phyloP scores from a whole-genome alignment of 2,797 vertebrate genomes.

The Microhierax caerulescens region DNA sequence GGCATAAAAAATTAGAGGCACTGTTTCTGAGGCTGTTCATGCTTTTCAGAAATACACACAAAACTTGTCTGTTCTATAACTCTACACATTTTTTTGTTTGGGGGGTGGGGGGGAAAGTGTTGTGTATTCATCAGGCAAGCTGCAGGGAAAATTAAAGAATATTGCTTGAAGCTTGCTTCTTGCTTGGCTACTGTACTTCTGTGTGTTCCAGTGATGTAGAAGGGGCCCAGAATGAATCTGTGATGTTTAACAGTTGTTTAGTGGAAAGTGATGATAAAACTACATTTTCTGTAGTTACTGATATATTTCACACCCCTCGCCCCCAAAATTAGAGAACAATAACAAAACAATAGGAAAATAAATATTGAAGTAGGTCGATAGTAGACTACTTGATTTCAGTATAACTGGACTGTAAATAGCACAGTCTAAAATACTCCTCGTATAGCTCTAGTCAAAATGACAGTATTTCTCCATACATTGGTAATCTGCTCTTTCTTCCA shows the following conservation, averaged over 20 bases:
- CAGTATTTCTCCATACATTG: not conserved
- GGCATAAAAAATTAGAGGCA: not conserved
- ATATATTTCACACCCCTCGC: too few relatives aligned
- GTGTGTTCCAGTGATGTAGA: not conserved
- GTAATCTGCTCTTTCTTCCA: not conserved
- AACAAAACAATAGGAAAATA: not conserved
- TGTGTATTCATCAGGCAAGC: not conserved
- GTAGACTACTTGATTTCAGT: not conserved
- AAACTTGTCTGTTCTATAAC: not conserved
- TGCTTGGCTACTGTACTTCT: not conserved
- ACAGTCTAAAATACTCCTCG: not conserved
- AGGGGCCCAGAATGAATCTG: not conserved
- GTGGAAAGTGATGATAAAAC: not conserved
- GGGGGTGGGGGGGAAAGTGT: accelerated
- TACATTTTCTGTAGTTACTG: not conserved
- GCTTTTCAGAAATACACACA: not conserved
- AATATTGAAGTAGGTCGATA: not conserved
- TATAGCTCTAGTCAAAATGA: not conserved
- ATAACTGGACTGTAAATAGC: not conserved
- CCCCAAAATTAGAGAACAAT: not conserved
- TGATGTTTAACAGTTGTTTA: not conserved
- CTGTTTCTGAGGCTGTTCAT: not conserved
- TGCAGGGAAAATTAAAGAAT: not conserved
- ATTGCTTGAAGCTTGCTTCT: not conserved
- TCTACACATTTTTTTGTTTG: not conserved